Conservation (phyloP, 2,113 vertebrate species). For the Tursiops truncatus region DNA sequence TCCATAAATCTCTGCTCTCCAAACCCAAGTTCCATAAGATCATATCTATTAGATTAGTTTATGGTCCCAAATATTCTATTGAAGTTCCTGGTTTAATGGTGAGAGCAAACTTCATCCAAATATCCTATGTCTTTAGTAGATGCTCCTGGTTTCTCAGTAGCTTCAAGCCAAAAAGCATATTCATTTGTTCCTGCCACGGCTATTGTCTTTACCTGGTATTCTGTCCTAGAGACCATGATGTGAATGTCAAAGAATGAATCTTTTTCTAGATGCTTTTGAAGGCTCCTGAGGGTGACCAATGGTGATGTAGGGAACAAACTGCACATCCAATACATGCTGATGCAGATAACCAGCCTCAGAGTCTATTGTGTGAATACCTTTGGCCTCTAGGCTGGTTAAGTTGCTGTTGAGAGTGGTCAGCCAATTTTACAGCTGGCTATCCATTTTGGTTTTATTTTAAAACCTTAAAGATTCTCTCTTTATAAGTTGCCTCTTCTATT, state of each 20-base stretch:
- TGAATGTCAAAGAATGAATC: conserved; percentile 93
- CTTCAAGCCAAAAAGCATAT: conserved; percentile 92
- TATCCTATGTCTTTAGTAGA: conserved; percentile 92
- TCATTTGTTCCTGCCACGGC: conserved; percentile 91
- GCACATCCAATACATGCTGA: conserved; percentile 92
- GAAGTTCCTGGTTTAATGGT: conserved; percentile 91
- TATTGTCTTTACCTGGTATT: conserved; percentile 94
- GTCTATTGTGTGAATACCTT: conserved; percentile 84
- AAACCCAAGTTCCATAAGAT: conserved; percentile 91
- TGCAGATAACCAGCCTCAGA: conserved; percentile 91
- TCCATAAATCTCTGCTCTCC: conserved; percentile 94
- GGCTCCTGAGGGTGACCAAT: conserved; percentile 89
- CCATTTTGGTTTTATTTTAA: background rate
- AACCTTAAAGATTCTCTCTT: background rate
- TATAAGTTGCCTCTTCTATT: background rate
- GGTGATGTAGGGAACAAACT: conserved; percentile 92
- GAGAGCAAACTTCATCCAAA: conserved; percentile 92
- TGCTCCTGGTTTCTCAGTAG: conserved; percentile 87
- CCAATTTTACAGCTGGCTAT: background rate
- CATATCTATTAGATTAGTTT: conserved; percentile 92
- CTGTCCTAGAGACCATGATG: conserved; percentile 92
- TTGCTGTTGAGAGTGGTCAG: background rate
- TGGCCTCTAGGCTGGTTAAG: background rate
- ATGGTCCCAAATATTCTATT: conserved; percentile 89
- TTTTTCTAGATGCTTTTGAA: conserved; percentile 87